A percentile compares a stretch with the other conserved stretches of the same genome.
Conservation (phyloP, 2,113 vertebrate species). For the Dolichallabes microphthalmus region DNA sequence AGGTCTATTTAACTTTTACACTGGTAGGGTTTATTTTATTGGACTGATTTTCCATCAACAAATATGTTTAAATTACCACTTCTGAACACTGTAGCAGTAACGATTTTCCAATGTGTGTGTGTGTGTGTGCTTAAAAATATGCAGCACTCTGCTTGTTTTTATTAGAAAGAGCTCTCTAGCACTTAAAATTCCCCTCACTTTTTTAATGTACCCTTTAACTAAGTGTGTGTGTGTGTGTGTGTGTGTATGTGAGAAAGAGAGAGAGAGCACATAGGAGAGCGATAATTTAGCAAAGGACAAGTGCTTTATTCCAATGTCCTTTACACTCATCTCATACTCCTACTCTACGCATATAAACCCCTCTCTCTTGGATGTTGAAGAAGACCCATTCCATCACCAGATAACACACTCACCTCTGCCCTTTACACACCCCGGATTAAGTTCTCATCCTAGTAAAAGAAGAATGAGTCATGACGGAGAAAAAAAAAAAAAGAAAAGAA, state of each 20-base stretch:
- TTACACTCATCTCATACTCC: slow-evolving; percentile 46
- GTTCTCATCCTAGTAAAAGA: slow-evolving; percentile 5
- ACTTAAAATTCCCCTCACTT: slow-evolving; percentile 44
- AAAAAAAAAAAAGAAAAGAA: background rate
- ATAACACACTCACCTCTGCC: slow-evolving; percentile 63
- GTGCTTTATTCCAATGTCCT: slow-evolving; percentile 55
- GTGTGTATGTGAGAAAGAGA: slow-evolving; percentile 48
- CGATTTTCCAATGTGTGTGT: background rate
- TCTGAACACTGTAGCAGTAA: background rate
- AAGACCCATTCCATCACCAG: slow-evolving; percentile 53
- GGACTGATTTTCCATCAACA: background rate
- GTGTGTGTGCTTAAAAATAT: slow-evolving; percentile 4
- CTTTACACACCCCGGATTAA: slow-evolving; percentile 56
- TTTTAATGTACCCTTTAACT: slow-evolving; percentile 47
- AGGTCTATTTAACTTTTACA: background rate
- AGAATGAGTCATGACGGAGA: background rate
- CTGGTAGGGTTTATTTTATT: slow-evolving; percentile 2
- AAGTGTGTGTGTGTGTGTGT: background rate
- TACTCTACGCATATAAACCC: slow-evolving; percentile 24
- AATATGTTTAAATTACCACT: background rate
- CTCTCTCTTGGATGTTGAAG: background rate
- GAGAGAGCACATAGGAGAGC: slow-evolving; percentile 50
- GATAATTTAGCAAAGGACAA: slow-evolving; percentile 52
- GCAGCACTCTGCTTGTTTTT: slow-evolving; percentile 2
- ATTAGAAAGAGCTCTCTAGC: slow-evolving; percentile 22